A percentile compares a stretch with the other conserved stretches of the same genome.
Conservation (phyloP, 1,140 invertebrate genomes). For the Leucophenga varia region DNA sequence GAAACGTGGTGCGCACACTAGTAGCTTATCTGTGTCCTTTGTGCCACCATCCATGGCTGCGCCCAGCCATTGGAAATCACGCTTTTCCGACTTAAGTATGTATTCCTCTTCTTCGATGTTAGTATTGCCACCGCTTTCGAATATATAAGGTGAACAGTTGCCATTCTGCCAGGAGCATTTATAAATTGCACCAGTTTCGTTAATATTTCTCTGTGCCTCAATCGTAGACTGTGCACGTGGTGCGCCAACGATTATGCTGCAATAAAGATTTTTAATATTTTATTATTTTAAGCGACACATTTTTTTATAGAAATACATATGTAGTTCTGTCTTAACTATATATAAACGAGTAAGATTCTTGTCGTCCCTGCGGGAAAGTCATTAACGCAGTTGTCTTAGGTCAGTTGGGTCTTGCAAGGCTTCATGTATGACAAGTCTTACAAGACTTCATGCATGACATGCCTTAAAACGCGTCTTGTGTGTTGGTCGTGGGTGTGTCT, state of each 20-base stretch:
- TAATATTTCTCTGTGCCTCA: slow-evolving; percentile 40
- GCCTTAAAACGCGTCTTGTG: too few relatives aligned
- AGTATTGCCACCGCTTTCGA: slow-evolving; percentile 35
- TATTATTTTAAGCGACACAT: too few relatives aligned
- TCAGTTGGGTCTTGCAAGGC: too few relatives aligned
- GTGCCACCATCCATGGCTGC: slow-evolving; percentile 50
- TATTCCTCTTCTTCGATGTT: slow-evolving; percentile 25
- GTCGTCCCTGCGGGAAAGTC: too few relatives aligned
- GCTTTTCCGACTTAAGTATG: slow-evolving; percentile 36
- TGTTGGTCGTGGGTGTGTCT: too few relatives aligned
- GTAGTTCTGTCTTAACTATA: too few relatives aligned
- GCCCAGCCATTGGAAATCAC: slow-evolving; percentile 49
- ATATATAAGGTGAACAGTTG: slow-evolving; percentile 38
- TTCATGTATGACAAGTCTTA: too few relatives aligned
- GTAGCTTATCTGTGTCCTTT: slow-evolving; percentile 36
- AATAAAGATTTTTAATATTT: slow-evolving; percentile 6
- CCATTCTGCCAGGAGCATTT: slow-evolving; percentile 31
- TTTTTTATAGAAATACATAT: too few relatives aligned
- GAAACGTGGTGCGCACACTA: slow-evolving; percentile 49
- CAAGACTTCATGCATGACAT: too few relatives aligned
- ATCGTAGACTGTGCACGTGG: slow-evolving; percentile 51
- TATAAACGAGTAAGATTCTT: too few relatives aligned
- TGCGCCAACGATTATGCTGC: slow-evolving; percentile 48
- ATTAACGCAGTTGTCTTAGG: too few relatives aligned
- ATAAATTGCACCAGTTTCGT: slow-evolving; percentile 53